Evolutionary conservation across 2,797 vertebrate species (phyloP).

Genomic region (Eulemur coronatus): DNA sequence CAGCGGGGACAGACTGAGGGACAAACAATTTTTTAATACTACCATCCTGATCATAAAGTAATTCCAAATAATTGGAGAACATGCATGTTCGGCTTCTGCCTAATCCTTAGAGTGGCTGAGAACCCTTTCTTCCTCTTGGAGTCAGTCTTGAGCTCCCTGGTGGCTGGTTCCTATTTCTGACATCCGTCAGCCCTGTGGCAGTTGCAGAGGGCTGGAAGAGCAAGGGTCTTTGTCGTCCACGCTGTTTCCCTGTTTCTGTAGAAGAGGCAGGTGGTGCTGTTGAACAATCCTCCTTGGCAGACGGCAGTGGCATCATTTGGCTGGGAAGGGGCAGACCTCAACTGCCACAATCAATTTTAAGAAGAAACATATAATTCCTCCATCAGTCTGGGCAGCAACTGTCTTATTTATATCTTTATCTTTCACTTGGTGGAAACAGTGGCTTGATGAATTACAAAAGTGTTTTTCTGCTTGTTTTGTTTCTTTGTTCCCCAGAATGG

Average conservation of each 20-base stretch:
- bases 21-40: not conserved
- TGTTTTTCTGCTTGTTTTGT: not conserved
- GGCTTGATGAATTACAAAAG: not conserved
- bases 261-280: slow-evolving; percentile 74
- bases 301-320: not conserved
- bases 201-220: no score
- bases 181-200: not conserved
- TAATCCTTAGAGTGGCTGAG: not conserved
- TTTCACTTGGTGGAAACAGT: not conserved
- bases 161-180: not conserved
- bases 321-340: not conserved
- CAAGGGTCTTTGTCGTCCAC: not conserved
- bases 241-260: not conserved
- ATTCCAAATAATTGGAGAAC: not conserved
- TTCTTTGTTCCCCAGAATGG: not conserved
- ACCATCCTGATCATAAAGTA: not conserved
- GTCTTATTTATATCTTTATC: not conserved
- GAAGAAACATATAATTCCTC: not conserved
- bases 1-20: not conserved
- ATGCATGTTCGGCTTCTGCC: not conserved
- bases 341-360: not conserved
- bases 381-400: not conserved
- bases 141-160: not conserved
- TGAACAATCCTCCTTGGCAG: slow-evolving; percentile 42
- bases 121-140: not conserved